Conservation (phyloP, 2,113 vertebrate species). For the Stegastes partitus region DNA sequence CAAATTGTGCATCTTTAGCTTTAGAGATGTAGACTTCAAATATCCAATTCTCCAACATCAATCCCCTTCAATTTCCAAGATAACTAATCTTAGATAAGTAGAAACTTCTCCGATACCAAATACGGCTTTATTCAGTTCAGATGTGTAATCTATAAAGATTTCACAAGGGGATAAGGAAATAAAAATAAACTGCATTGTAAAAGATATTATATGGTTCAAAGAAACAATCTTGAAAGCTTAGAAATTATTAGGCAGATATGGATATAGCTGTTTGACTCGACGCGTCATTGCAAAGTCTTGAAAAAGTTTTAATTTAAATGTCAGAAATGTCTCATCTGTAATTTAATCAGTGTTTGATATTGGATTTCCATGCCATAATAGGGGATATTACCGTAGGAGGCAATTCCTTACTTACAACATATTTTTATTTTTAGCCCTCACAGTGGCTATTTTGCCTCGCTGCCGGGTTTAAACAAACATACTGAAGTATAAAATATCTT, state of each 20-base stretch:
- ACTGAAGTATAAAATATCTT: neutral
- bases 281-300: conserved; percentile 13
- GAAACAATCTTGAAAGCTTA: conserved; percentile 24
- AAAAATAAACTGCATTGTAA: conserved; percentile 26
- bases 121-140: conserved; percentile 22
- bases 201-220: conserved; percentile 32
- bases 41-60: conserved; percentile 33
- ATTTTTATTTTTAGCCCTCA: neutral
- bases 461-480: neutral
- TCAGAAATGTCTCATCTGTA: conserved; percentile 4
- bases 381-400: neutral
- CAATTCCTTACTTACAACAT: too few species aligned
- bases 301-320: conserved; percentile 19
- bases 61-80: conserved; percentile 41
- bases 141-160: conserved; percentile 54
- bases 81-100: conserved; percentile 55
- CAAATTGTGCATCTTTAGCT: conserved; percentile 29
- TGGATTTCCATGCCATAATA: neutral
- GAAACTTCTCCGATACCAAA: conserved; percentile 8
- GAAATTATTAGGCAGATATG: conserved; percentile 31
- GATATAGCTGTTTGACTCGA: conserved; percentile 2
- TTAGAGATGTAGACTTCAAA: conserved; percentile 25
- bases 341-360: neutral
- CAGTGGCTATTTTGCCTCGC: neutral
- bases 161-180: conserved; percentile 26